These are phyloP conservation scores for Prorops nasuta DNA, from an alignment of 1,140 invertebrate genomes.

Conservation along the genomic window DNA sequence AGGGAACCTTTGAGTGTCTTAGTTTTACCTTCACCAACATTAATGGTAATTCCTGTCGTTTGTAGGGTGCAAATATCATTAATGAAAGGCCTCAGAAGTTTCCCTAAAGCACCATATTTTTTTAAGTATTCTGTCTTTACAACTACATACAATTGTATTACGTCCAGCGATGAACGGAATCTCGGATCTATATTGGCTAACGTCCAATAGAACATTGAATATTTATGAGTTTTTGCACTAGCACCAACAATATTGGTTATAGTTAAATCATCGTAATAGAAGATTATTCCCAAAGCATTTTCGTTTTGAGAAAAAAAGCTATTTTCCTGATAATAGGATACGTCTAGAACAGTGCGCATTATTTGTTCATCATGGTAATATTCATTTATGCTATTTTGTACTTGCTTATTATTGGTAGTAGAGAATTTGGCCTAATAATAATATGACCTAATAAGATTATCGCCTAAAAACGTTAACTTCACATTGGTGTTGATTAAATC, in stretches of 20 bases:
- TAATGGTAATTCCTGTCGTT: slow-evolving; percentile 7
- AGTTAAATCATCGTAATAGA: slow-evolving; percentile 24
- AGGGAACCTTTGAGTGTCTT: slow-evolving; percentile 12
- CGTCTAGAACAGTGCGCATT: no score
- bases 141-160: slow-evolving; percentile 5
- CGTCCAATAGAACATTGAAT: slow-evolving; percentile 14
- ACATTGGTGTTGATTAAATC: no score
- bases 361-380: no score
- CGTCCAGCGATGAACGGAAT: slow-evolving; percentile 2
- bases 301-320: slow-evolving; percentile 10
- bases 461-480: no score
- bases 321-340: slow-evolving; percentile 16
- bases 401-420: no score
- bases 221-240: slow-evolving; percentile 11
- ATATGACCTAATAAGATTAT: no score
- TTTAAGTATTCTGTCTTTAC: slow-evolving; percentile 3
- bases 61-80: slow-evolving; percentile 4
- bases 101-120: not conserved
- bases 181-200: slow-evolving; percentile 10
- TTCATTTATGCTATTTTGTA: no score
- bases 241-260: slow-evolving; percentile 3
- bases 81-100: slow-evolving; percentile 5
- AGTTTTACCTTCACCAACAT: not conserved
- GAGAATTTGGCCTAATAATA: no score
- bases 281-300: slow-evolving; percentile 22